Base-by-base conservation (phyloP, 2,888 invertebrate genomes). In the Nephrotoma appendiculata region DNA sequence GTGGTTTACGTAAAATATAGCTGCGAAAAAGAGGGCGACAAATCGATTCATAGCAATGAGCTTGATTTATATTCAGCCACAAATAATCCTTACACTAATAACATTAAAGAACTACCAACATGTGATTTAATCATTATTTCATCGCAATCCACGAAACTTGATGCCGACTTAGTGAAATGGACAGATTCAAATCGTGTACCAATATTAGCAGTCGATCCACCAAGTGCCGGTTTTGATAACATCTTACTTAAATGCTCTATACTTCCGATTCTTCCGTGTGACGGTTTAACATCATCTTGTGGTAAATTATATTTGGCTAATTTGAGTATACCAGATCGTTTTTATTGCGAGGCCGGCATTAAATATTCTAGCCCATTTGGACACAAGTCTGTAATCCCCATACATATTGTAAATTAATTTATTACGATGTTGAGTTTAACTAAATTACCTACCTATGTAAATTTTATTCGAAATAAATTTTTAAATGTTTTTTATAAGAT, bases 341-440 rank as follows among this genome's bases (percentile, higher is more conserved):
- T 97, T 89, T 97, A 95, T 92, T 92, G 93, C 86, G 95, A 95
- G 89, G 94, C 95, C 89, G 95, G 95, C 87, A 95, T 98, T 88
- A 93, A 93, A 88, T 98, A 97, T 92, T 94, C 94, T 89, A 95
- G 97, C 88, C 98, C 98, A 6, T 98, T 97, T 89, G 96, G 96
- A 87, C 94, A 95, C 87, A 96, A 96, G 92, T 96, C 95, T 92
- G 95, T 96, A 89, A 95, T 96, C 91, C 95, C 96, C 85, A 92
- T 96, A 89, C 84, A 84, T 42, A 15, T 42, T 84, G 43, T 42
- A 71, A 71, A 71, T 71, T 71, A 71, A 71, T 71, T 31, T 71
- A 31, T 31, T 31, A 9, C 7, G 5, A 5, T 57, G 6, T 15
- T 52, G 52, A 57, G 15, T 6, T 6, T 57, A 15, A 15, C 15